Evolutionary conservation across 2,797 vertebrate genomes (phyloP), one percentile per base, ranked within the genome.

Genomic region (Buphagus erythrorhynchus): DNA sequence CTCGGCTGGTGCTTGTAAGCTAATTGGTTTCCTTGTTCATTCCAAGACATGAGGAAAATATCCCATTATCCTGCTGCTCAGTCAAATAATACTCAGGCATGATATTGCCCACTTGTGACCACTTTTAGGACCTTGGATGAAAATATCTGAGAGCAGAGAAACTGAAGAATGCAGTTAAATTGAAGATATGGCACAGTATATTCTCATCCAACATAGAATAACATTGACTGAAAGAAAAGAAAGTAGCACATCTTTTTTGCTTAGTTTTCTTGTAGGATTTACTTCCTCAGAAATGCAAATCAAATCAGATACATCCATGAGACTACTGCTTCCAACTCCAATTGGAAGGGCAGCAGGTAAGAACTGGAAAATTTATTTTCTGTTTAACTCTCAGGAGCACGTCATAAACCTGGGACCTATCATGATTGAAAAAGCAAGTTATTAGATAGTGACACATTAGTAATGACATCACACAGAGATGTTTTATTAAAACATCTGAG

Each of bases 401-500:
- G 2, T 87, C 40, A 68, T 28, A 92, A 73, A 79, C 43, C 48
- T 76, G 40, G 17, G 42, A 61, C 18, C 54, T 71, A 40, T 69
- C 31, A 58, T 31, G 72, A 74, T 0, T 83, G 73, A 73, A 73
- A 51, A 45, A 78, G 19, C 13, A 88, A 88, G 46, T 84, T 20
- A 88, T 86, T 89, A 90, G 82, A 75, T 65, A 88, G 83, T 72
- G 75, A 46, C 14, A 29, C 35, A 52, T 49, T 29, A 67, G 33
- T 21, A 67, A 29, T 29, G 46, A 49, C 33, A 67, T 29, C 46
- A 49, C 33, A 49, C 28, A 77, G 1, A 24, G 79, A 77, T 9
- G 22, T 83, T 79, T 77, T 78, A 78, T 42, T 90, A 76, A 84
- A 93, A 78, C n/a, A 88, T 51, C 58, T 73, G 57, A 46, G 66